A percentile compares a stretch with the other conserved stretches of the same genome.
phyloP scores from a whole-genome alignment of 37 sponge, comb jelly and placozoan species.

The Lycopodina hypogea region DNA sequence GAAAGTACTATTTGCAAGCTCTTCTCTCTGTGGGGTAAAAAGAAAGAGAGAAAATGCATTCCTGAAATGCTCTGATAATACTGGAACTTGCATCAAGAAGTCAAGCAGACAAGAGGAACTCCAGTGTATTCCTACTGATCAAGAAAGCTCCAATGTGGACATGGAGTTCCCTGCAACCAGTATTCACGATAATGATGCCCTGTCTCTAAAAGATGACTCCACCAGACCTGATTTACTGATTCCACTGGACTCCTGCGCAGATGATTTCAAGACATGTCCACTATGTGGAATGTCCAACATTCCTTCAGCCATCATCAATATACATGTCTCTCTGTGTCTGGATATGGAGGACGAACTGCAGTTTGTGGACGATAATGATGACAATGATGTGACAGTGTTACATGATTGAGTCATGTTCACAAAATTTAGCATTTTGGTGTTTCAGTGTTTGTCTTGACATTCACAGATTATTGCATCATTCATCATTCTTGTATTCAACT shows the following conservation, averaged over 20 bases:
- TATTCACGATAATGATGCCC: too few species aligned
- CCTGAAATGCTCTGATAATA: not conserved
- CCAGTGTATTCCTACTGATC: too few species aligned
- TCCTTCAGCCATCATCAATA: slow-evolving; percentile 38
- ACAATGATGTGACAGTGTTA: not conserved
- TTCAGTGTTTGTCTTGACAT: not conserved
- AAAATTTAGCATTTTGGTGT: not conserved
- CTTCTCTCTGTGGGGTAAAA: not conserved
- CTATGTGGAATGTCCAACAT: slow-evolving; percentile 58
- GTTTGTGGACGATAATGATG: slow-evolving; percentile 7
- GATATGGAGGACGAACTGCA: slow-evolving; percentile 33
- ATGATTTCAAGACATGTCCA: slow-evolving; percentile 45
- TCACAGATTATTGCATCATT: too few species aligned
- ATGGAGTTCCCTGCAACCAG: too few species aligned
- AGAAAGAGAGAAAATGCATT: not conserved
- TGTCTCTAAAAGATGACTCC: too few species aligned
- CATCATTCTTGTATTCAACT: too few species aligned
- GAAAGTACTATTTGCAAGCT: not conserved
- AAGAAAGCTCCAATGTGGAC: too few species aligned
- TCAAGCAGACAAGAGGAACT: too few species aligned
- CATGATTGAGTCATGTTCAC: not conserved
- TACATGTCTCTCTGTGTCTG: slow-evolving; percentile 47
- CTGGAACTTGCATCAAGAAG: not conserved
- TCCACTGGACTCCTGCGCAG: not conserved
- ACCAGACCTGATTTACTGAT: too few species aligned